Evolutionary conservation across 2,888 invertebrate genomes (phyloP).

Genomic region (Labia minor): DNA sequence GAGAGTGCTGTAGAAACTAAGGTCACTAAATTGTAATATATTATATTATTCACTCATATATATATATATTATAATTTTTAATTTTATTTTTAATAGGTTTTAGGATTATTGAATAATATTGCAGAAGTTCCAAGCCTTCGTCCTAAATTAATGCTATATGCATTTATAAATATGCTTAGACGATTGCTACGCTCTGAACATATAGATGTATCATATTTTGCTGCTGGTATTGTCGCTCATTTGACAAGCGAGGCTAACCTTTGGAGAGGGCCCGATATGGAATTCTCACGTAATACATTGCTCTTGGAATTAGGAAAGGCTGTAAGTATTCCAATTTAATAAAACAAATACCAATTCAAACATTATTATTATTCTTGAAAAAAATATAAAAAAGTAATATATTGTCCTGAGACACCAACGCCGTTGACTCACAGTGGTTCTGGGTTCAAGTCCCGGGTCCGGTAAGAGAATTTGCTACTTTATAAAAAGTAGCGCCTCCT

Average conservation of each 20-base stretch:
- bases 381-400: too few species aligned
- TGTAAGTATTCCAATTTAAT: background rate
- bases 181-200: conserved; percentile 47
- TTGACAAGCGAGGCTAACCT: conserved; percentile 44
- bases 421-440: too few species aligned
- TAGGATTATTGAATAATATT: conserved; percentile 62
- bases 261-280: conserved; percentile 30
- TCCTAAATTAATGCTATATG: conserved; percentile 42
- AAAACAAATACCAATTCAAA: too few species aligned
- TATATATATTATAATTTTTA: background rate
- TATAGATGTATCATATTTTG: conserved; percentile 60
- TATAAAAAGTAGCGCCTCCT: too few species aligned
- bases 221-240: conserved; percentile 61
- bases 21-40: conserved; percentile 23
- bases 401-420: too few species aligned
- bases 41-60: background rate
- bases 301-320: conserved; percentile 41
- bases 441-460: too few species aligned
- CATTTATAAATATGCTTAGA: conserved; percentile 44
- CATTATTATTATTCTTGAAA: too few species aligned
- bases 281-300: conserved; percentile 34
- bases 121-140: conserved; percentile 55
- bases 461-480: too few species aligned
- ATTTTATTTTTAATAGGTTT: conserved; percentile 35
- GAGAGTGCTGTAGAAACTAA: conserved; percentile 63